These are phyloP conservation scores for Elephantulus edwardii DNA, from an alignment of 2,113 vertebrate species.

Conservation along the genomic window DNA sequence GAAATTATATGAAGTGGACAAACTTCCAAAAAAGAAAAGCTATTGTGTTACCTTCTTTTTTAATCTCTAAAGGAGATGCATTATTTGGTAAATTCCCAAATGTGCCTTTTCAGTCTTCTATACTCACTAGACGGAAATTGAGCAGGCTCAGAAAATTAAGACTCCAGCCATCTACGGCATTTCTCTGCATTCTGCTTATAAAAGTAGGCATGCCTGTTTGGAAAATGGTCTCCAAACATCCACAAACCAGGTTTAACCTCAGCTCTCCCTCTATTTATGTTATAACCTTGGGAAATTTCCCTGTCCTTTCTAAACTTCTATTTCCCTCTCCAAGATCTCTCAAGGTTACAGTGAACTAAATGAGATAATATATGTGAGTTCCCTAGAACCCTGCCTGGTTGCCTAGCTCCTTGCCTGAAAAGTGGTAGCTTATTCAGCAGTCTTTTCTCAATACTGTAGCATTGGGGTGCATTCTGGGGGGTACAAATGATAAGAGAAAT, in stretches of 20 bases:
- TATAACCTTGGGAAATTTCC: neutral
- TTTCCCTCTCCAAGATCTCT: neutral
- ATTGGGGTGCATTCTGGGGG: neutral
- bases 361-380: neutral
- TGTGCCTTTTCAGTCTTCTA: neutral
- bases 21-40: neutral
- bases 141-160: neutral
- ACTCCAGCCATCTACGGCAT: neutral
- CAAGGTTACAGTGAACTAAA: neutral
- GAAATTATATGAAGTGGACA: neutral
- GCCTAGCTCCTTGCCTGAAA: neutral
- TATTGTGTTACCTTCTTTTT: slow-evolving; percentile 8
- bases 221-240: neutral
- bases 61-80: neutral
- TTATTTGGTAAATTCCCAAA: neutral
- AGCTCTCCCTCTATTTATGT: neutral
- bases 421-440: neutral
- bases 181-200: neutral
- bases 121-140: neutral
- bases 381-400: neutral
- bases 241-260: neutral
- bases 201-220: neutral
- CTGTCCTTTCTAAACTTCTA: neutral
- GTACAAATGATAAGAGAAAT: neutral
- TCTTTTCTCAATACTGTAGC: neutral